Base-by-base conservation (phyloP, 2,888 invertebrate genomes). In the Ephialtes manifestator region DNA sequence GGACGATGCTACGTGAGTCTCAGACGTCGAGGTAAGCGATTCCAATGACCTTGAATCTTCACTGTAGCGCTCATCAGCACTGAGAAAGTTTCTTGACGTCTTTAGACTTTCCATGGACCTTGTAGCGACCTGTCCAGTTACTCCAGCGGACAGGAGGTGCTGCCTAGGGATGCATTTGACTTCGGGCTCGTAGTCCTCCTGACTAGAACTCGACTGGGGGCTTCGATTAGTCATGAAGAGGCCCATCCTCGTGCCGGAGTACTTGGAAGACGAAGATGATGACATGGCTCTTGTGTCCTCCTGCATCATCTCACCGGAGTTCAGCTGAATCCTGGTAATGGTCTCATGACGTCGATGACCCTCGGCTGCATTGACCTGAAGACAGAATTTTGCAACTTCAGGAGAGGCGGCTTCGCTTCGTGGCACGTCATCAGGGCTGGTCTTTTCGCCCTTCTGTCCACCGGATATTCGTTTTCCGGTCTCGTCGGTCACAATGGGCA, bases 31-130 rank as follows among this genome's bases (percentile, higher is more conserved):
- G 8, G 93, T 92, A 10, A 94, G 84, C 0, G 93, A 93, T 60
- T 94, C 93, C 31, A 94, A 78, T 0, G 94, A 94, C 5, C 92
- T 90, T 0, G 93, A 92, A 78, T 94, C 93, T 28, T 94, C 94
- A 84, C 88, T 91, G 87, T 92, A 93, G 2, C 93, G 91, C 5
- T 93, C 92, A 53, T 93, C 93, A 4, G 93, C 93, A 84, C 92
- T 94, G 81, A 93, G 83, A 53, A 92, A 93, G 87, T 96, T 96
- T 89, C 95, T 95, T 80, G 95, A 94, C 74, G 95, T 95, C 90
- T 96, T 95, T 13, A 96, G 84, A 90, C 96, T 96, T 92, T 97
- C 97, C 97, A 97, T 97, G 31, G 97, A 97, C 82, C 96, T 95
- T 70, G 96, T 96, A 0, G 96, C 95, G 92, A 96, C 96, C 31